Evolutionary conservation across 2,113 vertebrate genomes (phyloP).

Genomic region (Tachysurus vachellii): DNA sequence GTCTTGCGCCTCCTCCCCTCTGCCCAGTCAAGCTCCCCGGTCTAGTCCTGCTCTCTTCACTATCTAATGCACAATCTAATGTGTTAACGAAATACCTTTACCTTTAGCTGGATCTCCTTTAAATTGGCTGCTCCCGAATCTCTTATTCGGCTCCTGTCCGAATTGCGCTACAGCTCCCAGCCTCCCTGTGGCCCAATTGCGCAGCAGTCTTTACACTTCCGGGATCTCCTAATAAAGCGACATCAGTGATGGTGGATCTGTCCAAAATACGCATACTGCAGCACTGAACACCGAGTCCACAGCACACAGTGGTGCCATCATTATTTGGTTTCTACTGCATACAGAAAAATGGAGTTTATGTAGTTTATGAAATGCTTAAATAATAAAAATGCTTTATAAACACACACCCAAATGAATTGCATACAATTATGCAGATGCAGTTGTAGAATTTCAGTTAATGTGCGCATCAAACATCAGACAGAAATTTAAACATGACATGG

Average conservation of each 20-base stretch:
- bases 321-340: neutral
- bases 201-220: slow-evolving; percentile 78
- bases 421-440: no score
- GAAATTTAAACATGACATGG: no score
- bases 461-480: no score
- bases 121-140: slow-evolving; percentile 21
- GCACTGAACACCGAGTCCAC: neutral
- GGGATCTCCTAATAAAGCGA: slow-evolving; percentile 89
- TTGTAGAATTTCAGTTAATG: no score
- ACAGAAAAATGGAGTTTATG: neutral
- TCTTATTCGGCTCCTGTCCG: slow-evolving; percentile 47
- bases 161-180: slow-evolving; percentile 51
- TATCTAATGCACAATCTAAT: neutral
- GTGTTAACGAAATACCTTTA: neutral
- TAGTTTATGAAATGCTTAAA: neutral
- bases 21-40: neutral
- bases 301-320: neutral
- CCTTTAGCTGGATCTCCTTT: slow-evolving; percentile 22
- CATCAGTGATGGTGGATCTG: slow-evolving; percentile 51
- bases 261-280: slow-evolving; percentile 1
- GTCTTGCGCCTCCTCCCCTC: slow-evolving; percentile 10
- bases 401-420: neutral
- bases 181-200: slow-evolving; percentile 72
- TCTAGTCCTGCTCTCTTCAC: neutral
- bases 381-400: neutral